Evolutionary conservation across 2,888 invertebrate species (phyloP).

Genomic region (Drosophila tripunctata): DNA sequence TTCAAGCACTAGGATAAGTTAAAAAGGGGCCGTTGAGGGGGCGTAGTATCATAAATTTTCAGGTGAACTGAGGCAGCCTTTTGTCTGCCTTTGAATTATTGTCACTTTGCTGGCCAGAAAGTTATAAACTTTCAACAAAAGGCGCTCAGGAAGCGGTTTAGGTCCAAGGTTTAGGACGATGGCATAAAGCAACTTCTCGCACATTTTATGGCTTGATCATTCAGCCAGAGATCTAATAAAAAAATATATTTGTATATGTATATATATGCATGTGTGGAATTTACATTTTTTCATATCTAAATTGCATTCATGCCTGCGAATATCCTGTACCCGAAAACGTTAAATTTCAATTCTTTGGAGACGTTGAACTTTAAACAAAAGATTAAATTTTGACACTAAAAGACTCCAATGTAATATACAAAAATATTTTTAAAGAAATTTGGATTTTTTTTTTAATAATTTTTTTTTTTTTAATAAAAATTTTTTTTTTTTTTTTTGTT

Average conservation of each 20-base stretch:
- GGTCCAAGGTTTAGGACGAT: conserved; percentile 5
- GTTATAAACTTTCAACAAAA: conserved; percentile 55
- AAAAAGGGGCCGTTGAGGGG: background rate
- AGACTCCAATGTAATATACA: too few species aligned
- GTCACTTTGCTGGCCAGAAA: conserved; percentile 56
- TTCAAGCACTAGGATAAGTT: conserved; percentile 19
- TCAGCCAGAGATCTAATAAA: conserved; percentile 44
- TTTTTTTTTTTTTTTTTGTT: too few species aligned
- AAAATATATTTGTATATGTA: too few species aligned
- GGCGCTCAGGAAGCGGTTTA: conserved; percentile 30
- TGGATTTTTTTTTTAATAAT: too few species aligned
- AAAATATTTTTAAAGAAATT: too few species aligned
- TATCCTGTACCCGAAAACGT: conserved; percentile 24
- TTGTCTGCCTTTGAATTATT: conserved; percentile 75
- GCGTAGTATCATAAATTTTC: conserved; percentile 63
- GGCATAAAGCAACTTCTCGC: conserved; percentile 18
- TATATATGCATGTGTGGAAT: conserved; percentile 58
- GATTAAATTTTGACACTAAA: too few species aligned
- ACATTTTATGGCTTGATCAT: conserved; percentile 46
- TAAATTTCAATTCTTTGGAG: background rate
- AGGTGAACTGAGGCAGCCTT: conserved; percentile 63
- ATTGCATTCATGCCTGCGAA: conserved; percentile 60
- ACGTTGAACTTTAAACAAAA: background rate
- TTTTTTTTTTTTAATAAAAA: too few species aligned
- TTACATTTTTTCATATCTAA: conserved; percentile 64